A percentile compares a stretch with the other conserved stretches of the same genome.
These are phyloP conservation scores for Pomacea canaliculata DNA, from an alignment of 2,888 invertebrate species.

Conservation along the genomic window DNA sequence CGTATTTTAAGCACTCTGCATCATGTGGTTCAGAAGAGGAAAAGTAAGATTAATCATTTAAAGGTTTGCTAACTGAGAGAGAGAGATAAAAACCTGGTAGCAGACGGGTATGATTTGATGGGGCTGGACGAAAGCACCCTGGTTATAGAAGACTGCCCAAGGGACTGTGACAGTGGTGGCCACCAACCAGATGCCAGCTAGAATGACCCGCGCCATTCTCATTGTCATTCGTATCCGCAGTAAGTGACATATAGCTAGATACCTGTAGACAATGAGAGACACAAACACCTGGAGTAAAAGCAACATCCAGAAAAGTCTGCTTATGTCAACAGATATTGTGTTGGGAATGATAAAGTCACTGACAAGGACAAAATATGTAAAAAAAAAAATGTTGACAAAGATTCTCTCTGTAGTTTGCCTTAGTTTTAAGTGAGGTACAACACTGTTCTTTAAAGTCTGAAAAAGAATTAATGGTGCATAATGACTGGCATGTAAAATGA, in stretches of 20 bases:
- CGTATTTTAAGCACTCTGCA: too few species aligned
- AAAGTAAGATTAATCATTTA: too few species aligned
- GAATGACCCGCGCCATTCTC: conserved; percentile 87
- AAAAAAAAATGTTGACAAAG: too few species aligned
- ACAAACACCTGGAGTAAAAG: background rate
- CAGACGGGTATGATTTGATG: conserved; percentile 30
- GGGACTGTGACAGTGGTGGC: conserved; percentile 88
- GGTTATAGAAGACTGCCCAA: conserved; percentile 90
- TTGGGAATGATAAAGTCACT: background rate
- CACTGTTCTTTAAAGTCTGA: too few species aligned
- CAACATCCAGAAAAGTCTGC: background rate
- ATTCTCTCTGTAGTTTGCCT: too few species aligned
- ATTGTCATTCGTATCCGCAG: conserved; percentile 91
- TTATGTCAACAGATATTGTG: background rate
- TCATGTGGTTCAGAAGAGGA: too few species aligned
- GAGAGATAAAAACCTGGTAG: background rate
- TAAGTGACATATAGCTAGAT: conserved; percentile 95
- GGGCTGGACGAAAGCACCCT: conserved; percentile 31
- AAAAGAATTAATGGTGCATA: too few species aligned
- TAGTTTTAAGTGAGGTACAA: too few species aligned
- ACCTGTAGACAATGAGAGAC: conserved; percentile 75
- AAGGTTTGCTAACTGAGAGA: too few species aligned
- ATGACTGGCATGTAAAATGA: too few species aligned
- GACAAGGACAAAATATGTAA: background rate
- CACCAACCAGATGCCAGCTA: conserved; percentile 89